Conservation (phyloP, 2,113 vertebrate species). For the Colaptes auratus region DNA sequence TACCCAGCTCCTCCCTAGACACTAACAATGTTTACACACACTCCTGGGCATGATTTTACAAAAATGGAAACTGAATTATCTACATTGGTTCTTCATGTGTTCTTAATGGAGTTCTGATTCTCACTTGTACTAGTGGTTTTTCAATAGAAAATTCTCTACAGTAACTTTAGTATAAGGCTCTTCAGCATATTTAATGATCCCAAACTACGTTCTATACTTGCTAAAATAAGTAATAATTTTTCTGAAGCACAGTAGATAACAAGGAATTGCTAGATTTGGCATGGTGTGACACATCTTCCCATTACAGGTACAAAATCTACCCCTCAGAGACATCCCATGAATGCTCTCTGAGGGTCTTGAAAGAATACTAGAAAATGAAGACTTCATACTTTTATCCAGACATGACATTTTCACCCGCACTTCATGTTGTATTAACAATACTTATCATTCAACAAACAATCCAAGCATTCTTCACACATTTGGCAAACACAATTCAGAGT, state of each 20-base stretch:
- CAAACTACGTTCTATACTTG: neutral
- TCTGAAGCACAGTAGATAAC: neutral
- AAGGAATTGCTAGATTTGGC: neutral
- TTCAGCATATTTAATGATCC: neutral
- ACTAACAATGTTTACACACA: neutral
- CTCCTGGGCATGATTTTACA: neutral
- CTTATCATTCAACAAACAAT: neutral
- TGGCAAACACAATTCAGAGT: neutral
- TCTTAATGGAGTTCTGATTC: neutral
- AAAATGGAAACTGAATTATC: constrained; percentile 3
- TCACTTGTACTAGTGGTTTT: neutral
- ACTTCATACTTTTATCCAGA: neutral
- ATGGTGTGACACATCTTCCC: neutral
- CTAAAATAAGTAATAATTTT: neutral
- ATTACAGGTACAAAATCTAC: neutral
- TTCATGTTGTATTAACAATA: neutral
- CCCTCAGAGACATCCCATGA: neutral
- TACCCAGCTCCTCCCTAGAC: constrained; percentile 3
- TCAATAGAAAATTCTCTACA: neutral
- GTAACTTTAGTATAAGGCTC: neutral
- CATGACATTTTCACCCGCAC: neutral
- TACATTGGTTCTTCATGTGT: neutral
- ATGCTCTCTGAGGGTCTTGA: neutral
- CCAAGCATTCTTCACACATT: neutral
- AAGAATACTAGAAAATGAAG: neutral